A percentile compares a stretch with the other conserved stretches of the same genome.
Evolutionary conservation across 1,140 invertebrate species (phyloP).

Genomic region (Glomeris maerens): DNA sequence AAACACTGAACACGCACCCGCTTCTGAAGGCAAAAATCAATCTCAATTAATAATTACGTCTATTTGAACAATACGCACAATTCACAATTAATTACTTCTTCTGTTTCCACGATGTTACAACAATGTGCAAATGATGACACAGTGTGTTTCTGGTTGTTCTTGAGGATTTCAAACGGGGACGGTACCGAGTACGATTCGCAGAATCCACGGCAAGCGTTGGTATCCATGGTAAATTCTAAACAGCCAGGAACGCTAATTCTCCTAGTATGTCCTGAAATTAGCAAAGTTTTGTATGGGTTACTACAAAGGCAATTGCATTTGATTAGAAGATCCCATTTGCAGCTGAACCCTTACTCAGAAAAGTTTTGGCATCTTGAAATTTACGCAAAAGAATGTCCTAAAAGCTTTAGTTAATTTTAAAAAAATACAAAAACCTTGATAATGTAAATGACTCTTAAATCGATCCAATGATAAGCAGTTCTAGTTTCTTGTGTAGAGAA

Average conservation of each 20-base stretch:
- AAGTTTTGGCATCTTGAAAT: too few species aligned
- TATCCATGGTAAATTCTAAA: slow-evolving; percentile 64
- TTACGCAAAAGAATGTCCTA: too few species aligned
- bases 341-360: too few species aligned
- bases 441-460: too few species aligned
- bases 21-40: slow-evolving; percentile 37
- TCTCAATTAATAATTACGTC: not conserved
- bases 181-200: slow-evolving; percentile 65
- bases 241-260: slow-evolving; percentile 65
- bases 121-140: slow-evolving; percentile 75
- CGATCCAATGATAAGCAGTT: too few species aligned
- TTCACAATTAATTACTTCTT: slow-evolving; percentile 61
- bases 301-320: too few species aligned
- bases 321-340: too few species aligned
- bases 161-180: slow-evolving; percentile 41
- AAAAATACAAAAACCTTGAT: too few species aligned
- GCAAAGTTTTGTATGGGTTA: too few species aligned
- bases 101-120: slow-evolving; percentile 74
- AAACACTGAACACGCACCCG: slow-evolving; percentile 55
- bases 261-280: slow-evolving; percentile 62
- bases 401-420: too few species aligned
- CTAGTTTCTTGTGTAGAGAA: too few species aligned
- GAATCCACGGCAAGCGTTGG: slow-evolving; percentile 71
- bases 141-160: slow-evolving; percentile 44
- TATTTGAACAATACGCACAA: slow-evolving; percentile 2